These are phyloP conservation scores for Siniperca chuatsi DNA, from an alignment of 2,113 vertebrate genomes.

Conservation along the genomic window DNA sequence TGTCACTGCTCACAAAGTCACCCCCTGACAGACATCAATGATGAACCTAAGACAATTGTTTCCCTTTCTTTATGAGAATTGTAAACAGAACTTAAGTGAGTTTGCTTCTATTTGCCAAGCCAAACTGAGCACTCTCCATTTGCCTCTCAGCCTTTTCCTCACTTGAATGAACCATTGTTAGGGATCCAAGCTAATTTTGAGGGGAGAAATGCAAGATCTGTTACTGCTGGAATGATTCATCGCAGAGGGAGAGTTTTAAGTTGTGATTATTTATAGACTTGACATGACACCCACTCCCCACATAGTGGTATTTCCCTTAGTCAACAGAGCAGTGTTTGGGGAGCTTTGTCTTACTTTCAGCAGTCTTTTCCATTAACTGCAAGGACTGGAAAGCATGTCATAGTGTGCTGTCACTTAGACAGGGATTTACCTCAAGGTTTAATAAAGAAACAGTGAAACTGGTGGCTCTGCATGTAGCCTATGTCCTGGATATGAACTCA, in stretches of 20 bases:
- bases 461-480: neutral
- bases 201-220: constrained; percentile 54
- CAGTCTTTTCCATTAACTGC: constrained; percentile 65
- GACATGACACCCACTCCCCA: constrained; percentile 79
- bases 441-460: neutral
- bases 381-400: constrained; percentile 42
- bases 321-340: constrained; percentile 81
- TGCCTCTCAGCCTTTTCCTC: constrained; percentile 34
- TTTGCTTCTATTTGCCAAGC: constrained; percentile 53
- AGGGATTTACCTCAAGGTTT: constrained; percentile 26
- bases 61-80: constrained; percentile 45
- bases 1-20: constrained; percentile 16
- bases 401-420: constrained; percentile 46
- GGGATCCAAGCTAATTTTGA: constrained; percentile 69
- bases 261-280: constrained; percentile 82
- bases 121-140: constrained; percentile 46
- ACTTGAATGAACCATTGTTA: constrained; percentile 73
- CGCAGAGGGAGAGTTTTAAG: constrained; percentile 61
- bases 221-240: constrained; percentile 62
- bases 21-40: constrained; percentile 24
- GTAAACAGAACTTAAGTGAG: constrained; percentile 57
- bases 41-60: constrained; percentile 37
- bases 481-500: neutral
- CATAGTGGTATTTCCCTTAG: constrained; percentile 82
- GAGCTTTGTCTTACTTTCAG: constrained; percentile 75